Conservation (phyloP, 92 coral and sea anemone genomes). For the Parazoanthus darwini region DNA sequence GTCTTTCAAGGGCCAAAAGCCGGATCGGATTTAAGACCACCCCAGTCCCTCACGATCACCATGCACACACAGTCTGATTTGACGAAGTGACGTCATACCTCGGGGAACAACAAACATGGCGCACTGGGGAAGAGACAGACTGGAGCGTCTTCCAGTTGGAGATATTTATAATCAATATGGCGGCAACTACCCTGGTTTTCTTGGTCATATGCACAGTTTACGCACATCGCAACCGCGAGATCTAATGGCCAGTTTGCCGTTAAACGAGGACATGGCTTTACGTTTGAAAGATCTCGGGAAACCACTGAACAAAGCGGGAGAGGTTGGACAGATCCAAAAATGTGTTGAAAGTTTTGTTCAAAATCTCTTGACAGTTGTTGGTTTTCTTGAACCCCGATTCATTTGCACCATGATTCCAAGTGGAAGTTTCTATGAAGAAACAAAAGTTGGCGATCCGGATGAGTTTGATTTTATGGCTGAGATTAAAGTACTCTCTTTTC, state of each 20-base stretch:
- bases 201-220: slow-evolving; percentile 22
- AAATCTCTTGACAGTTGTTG: slow-evolving; percentile 34
- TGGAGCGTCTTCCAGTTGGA: not conserved
- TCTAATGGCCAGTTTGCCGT: not conserved
- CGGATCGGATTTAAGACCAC: no score
- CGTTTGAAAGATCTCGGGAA: slow-evolving; percentile 30
- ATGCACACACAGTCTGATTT: no score
- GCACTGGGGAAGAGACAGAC: not conserved
- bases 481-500: slow-evolving; percentile 46
- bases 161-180: slow-evolving; percentile 2
- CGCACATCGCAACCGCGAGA: not conserved
- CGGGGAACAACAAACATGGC: not conserved
- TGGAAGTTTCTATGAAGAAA: slow-evolving; percentile 53
- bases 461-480: slow-evolving; percentile 53
- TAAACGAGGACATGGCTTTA: not conserved
- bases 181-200: slow-evolving; percentile 21
- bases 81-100: no score
- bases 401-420: slow-evolving; percentile 38
- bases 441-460: slow-evolving; percentile 36
- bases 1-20: no score
- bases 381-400: slow-evolving; percentile 30
- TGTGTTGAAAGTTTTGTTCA: slow-evolving; percentile 37
- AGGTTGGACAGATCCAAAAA: slow-evolving; percentile 8
- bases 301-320: slow-evolving; percentile 24
- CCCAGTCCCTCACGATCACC: no score